These are phyloP conservation scores for Tachysurus vachellii DNA, from an alignment of 2,113 vertebrate species.

Conservation along the genomic window DNA sequence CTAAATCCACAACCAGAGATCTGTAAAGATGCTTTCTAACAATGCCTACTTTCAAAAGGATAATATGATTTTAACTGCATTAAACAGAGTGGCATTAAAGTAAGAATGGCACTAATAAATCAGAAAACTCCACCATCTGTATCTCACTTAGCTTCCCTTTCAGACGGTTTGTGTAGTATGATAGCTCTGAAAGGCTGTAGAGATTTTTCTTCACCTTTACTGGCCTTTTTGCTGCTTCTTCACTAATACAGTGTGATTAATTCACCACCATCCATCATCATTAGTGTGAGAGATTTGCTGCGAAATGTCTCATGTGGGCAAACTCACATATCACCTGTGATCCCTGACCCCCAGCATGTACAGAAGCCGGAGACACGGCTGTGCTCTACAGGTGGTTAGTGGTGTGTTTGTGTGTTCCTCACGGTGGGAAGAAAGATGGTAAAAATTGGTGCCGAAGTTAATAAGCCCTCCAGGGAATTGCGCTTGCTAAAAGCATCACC, in stretches of 20 bases:
- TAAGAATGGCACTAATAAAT: background rate
- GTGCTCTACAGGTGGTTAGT: constrained; percentile 56
- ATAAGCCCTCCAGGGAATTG: constrained; percentile 65
- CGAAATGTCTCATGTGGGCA: background rate
- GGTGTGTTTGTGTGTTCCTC: constrained; percentile 38
- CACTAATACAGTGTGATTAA: constrained; percentile 1
- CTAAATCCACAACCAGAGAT: background rate
- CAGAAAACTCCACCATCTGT: background rate
- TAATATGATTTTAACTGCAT: background rate
- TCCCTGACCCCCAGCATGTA: constrained; percentile 8
- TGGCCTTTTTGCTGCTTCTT: background rate
- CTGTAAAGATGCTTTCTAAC: background rate
- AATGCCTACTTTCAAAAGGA: background rate
- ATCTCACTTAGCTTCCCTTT: background rate
- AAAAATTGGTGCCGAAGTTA: constrained; percentile 49
- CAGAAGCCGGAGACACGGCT: background rate
- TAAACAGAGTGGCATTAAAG: background rate
- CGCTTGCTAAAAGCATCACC: constrained; percentile 17
- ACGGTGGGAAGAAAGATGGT: constrained; percentile 33
- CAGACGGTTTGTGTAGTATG: background rate
- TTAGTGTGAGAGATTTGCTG: constrained; percentile 7
- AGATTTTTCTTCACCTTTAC: background rate
- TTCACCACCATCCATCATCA: background rate
- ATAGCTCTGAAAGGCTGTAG: background rate
- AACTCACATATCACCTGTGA: constrained; percentile 16